Evolutionary conservation across 37 sponge, comb jelly and placozoan genomes (phyloP).

Genomic region (Agelas oroides): DNA sequence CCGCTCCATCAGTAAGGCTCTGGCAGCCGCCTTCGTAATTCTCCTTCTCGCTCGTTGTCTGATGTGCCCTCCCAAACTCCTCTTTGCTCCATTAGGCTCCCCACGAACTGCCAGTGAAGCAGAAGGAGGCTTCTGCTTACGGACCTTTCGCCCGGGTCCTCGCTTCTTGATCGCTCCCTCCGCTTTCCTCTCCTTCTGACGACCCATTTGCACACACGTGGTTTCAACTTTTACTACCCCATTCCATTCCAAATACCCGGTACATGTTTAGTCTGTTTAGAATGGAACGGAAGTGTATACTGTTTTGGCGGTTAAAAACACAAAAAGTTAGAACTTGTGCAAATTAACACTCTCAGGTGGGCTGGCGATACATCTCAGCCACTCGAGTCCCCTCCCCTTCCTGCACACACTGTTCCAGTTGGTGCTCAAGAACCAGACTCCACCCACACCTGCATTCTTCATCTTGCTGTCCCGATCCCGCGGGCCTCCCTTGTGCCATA

Average conservation of each 20-base stretch:
- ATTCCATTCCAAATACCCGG: too few relatives aligned
- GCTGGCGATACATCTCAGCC: conserved; percentile 26
- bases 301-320: too few relatives aligned
- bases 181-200: not conserved
- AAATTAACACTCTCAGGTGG: too few relatives aligned
- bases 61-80: conserved; percentile 26
- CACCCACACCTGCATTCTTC: conserved; percentile 10
- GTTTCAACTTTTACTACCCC: not conserved
- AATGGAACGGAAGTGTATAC: too few relatives aligned
- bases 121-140: conserved; percentile 71
- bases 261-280: too few relatives aligned
- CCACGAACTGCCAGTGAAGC: conserved; percentile 23
- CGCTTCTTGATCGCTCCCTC: conserved; percentile 36
- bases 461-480: not conserved
- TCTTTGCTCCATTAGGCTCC: not conserved
- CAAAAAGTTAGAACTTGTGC: too few relatives aligned
- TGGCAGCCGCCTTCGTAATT: conserved; percentile 19
- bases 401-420: conserved; percentile 3
- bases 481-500: conserved; percentile 54
- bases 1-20: not conserved
- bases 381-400: not conserved
- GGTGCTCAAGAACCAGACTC: conserved; percentile 27
- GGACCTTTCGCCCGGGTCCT: conserved; percentile 71
- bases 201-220: too few relatives aligned
- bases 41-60: conserved; percentile 39